Percentiles rank a stretch among this genome's conserved stretches.
Evolutionary conservation across 92 coral and sea anemone genomes (phyloP).

Genomic region (Bergia puertoricense): DNA sequence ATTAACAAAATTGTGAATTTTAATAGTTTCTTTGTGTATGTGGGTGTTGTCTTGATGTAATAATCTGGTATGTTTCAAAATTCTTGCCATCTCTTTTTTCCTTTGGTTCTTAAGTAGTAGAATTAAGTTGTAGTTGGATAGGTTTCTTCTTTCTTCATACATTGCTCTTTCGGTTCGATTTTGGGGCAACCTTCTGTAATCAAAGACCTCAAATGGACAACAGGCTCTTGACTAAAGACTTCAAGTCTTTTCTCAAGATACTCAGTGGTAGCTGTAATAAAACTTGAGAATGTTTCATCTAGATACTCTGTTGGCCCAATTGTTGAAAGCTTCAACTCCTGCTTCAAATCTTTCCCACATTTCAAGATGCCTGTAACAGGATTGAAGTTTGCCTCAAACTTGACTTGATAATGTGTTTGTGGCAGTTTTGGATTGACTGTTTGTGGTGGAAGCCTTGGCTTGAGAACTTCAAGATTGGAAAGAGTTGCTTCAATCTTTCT

Average conservation of each 20-base stretch:
- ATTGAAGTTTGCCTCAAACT: constrained; percentile 23
- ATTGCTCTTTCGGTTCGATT: too few species aligned
- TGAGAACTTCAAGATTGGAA: constrained; percentile 40
- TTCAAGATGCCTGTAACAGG: too few species aligned
- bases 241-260: too few species aligned
- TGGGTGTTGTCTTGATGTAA: neutral
- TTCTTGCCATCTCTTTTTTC: neutral
- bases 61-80: neutral
- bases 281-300: too few species aligned
- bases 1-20: constrained; percentile 31
- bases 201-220: too few species aligned
- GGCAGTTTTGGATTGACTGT: too few species aligned
- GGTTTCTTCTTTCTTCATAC: neutral
- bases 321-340: too few species aligned
- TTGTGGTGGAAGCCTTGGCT: constrained; percentile 17
- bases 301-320: too few species aligned
- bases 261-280: too few species aligned
- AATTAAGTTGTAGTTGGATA: neutral
- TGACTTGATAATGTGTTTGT: neutral
- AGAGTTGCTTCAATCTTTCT: constrained; percentile 48
- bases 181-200: too few species aligned
- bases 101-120: neutral
- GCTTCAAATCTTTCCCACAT: too few species aligned
- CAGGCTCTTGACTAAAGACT: too few species aligned
- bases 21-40: neutral